Evolutionary conservation across 2,797 vertebrate genomes (phyloP).

Genomic region (Leucoraja ocellata): DNA sequence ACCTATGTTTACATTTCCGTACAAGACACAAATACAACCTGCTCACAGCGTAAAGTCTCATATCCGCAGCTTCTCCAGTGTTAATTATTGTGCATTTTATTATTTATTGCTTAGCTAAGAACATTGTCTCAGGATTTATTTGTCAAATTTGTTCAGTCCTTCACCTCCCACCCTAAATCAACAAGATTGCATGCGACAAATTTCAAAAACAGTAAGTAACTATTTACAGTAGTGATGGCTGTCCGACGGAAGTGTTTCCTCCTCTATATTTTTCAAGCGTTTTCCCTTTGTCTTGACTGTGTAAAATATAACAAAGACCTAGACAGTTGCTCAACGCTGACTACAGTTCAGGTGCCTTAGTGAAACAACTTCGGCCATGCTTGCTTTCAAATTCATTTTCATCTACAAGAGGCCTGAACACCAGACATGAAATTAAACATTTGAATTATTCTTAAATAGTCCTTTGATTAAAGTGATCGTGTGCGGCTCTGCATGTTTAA

Average conservation of each 20-base stretch:
- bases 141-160: conserved; percentile 26
- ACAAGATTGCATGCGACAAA: conserved; percentile 7
- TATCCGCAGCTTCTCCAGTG: not conserved
- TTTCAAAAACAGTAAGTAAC: conserved; percentile 26
- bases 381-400: not conserved
- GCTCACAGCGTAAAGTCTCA: not conserved
- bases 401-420: not conserved
- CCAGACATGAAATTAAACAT: not conserved
- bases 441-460: not conserved
- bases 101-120: not conserved
- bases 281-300: not conserved
- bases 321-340: not conserved
- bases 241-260: conserved; percentile 17
- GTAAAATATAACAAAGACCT: not conserved
- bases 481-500: not conserved
- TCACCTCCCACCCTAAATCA: not conserved
- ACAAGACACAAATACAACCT: not conserved
- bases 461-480: not conserved
- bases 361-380: not conserved
- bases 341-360: not conserved
- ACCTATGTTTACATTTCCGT: not conserved
- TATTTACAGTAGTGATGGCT: not conserved
- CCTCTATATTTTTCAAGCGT: not conserved
- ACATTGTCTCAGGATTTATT: not conserved
- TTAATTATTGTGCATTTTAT: not conserved